Evolutionary conservation across 2,797 vertebrate genomes (phyloP).

Genomic region (Alectoris magna): DNA sequence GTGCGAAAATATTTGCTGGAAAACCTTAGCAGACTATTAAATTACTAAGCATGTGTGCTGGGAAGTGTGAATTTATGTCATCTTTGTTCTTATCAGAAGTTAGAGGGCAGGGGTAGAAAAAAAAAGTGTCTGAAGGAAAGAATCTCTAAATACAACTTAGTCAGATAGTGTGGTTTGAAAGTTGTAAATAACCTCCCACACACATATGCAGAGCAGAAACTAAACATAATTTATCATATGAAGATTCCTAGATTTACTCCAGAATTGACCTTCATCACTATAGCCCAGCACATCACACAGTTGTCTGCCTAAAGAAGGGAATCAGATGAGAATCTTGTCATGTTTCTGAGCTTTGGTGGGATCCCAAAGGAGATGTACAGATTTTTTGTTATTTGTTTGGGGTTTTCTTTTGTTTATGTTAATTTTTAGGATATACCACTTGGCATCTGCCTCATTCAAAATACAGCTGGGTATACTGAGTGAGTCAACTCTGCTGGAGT

Average conservation of each 20-base stretch:
- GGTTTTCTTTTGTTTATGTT: neutral
- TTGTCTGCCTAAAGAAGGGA: neutral
- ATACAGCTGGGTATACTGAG: neutral
- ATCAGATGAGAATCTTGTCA: neutral
- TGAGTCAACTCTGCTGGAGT: neutral
- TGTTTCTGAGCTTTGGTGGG: neutral
- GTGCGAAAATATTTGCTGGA: neutral
- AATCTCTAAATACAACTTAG: neutral
- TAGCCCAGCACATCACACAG: neutral
- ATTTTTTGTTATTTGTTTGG: neutral
- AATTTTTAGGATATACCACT: neutral
- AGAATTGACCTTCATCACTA: neutral
- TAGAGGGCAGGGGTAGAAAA: neutral
- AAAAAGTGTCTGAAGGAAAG: neutral
- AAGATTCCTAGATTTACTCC: neutral
- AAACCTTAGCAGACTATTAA: neutral
- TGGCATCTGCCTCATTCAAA: neutral
- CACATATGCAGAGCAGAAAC: neutral
- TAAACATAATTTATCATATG: neutral
- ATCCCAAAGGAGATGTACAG: neutral
- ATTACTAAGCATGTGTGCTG: neutral
- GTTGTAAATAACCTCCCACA: neutral
- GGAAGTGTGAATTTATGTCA: neutral
- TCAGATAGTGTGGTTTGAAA: neutral
- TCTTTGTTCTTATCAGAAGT: neutral